Evolutionary conservation across 2,888 invertebrate species (phyloP).

Genomic region (Drosophila fungiperda): DNA sequence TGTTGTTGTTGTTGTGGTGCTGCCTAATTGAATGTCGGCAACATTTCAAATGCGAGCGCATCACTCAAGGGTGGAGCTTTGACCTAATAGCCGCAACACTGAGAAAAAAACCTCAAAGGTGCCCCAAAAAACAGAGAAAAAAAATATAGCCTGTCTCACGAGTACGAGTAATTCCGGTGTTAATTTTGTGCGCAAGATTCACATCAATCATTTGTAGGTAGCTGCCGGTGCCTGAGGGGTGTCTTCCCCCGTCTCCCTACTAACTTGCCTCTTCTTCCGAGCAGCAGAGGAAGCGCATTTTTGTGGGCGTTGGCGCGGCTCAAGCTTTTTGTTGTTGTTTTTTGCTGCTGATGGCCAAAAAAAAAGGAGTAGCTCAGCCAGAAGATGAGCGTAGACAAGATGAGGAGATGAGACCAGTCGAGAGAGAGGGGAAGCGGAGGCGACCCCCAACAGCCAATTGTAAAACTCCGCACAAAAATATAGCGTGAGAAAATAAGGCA

Average conservation of each 20-base stretch:
- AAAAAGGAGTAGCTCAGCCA: conserved; percentile 60
- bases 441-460: conserved; percentile 46
- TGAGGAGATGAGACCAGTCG: not conserved
- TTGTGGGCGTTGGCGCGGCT: conserved; percentile 74
- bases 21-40: conserved; percentile 79
- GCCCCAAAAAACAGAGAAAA: not conserved
- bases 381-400: not conserved
- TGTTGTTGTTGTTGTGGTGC: not conserved
- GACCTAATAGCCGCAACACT: conserved; percentile 52
- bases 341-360: conserved; percentile 25
- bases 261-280: not conserved
- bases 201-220: conserved; percentile 78
- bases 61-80: conserved; percentile 52
- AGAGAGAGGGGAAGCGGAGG: conserved; percentile 1
- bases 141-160: conserved; percentile 18
- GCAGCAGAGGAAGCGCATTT: conserved; percentile 50
- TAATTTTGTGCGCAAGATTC: conserved; percentile 76
- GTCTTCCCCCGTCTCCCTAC: not conserved
- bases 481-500: conserved; percentile 45
- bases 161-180: conserved; percentile 83
- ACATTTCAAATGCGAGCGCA: conserved; percentile 68
- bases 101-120: not conserved
- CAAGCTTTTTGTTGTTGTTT: conserved; percentile 51
- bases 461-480: conserved; percentile 12
- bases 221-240: conserved; percentile 30